Evolutionary conservation across 2,797 vertebrate species (phyloP), one percentile per base, ranked within the genome.

Genomic region (Phaenicophaeus curvirostris): DNA sequence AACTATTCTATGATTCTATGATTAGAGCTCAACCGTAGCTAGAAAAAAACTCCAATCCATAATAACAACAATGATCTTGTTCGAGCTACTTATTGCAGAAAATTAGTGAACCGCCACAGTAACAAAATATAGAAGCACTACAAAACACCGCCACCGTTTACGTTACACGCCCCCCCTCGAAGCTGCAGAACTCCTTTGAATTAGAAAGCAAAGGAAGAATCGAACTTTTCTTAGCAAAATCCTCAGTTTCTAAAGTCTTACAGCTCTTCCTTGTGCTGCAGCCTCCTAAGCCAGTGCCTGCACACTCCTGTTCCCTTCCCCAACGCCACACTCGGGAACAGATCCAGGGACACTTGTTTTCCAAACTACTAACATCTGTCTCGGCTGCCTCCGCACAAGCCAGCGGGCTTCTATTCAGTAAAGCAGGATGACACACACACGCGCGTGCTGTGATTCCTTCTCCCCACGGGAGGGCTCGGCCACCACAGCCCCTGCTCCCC

Each of bases 111-210:
- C 11, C n/a, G 7, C 5, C 16, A 21, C 5, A 4, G 8, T 20
- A 67, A 83, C 8, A 27, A 42, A 71, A 61, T 1, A 17, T 1
- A 0, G 4, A 69, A 33, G 3, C 25, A n/a, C 30, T 67, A 28
- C 37, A 31, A 23, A 67, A 15, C 5, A 79, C 15, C 0, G 44
- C 28, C 3, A n/a, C 16, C 53, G 53, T 46, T 72, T 15, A 55
- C 8, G 5, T 27, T 48, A 71, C 13, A 3, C 2, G 11, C 2
- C 3, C n/a, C n/a, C n/a, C n/a, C n/a, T 9, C 9, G 10, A 5
- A 62, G 8, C 21, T 16, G n/a, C 1, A 2, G 20, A 66, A 71
- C 5, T 71, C 20, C 25, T 87, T 5, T 63, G 20, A 41, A 30
- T 37, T 20, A 65, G 4, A 3, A 76, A 62, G 16, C 8, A 39